Base-by-base conservation (phyloP, 2,888 invertebrate genomes). In the Patella ulyssiponensis region DNA sequence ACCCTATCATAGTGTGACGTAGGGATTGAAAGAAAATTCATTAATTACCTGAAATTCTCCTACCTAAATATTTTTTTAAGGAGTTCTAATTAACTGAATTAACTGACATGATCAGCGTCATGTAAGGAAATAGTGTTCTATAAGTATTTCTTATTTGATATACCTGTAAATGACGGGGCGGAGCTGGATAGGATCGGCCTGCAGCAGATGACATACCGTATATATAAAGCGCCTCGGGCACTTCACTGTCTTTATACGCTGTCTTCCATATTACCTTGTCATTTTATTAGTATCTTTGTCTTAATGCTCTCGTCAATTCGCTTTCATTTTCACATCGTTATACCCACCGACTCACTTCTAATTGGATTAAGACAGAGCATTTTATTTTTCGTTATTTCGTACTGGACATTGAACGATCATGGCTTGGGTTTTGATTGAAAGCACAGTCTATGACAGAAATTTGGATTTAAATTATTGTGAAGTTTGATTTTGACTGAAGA, bases 311-410 rank as follows among this genome's bases (percentile, higher is more conserved):
- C 64, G 64, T 64, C 23, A 23, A 23, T 23, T 23, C 64, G 12
- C 64, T 64, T 64, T 64, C 64, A 64, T 64, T 64, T 64, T 56
- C 20, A 23, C 12, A 64, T 64, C 64, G 23, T 64, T 64, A 64
- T 64, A 23, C 23, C 64, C 2, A 23, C 20, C 64, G 64, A 23
- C 23, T 23, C 11, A 64, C 12, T 23, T 11, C 23, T 64, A 23
- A 11, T 12, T 23, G 14, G 15, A 56, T n/a, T 56, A 17, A 56
- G n/a, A 56, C 17, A 14, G 64, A 12, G 64, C 3, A 20, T 64
- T 64, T 64, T 64, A 15, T 20, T 12, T 20, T 64, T 23, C 23
- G 23, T 64, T 9, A 23, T 64, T 44, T 44, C 9, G 44, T 44
- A 44, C 44, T 44, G 44, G 1, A 44, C 44, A 44, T 44, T 44